Base-by-base conservation (phyloP, 92 coral and sea anemone genomes). In the Porites evermanni region DNA sequence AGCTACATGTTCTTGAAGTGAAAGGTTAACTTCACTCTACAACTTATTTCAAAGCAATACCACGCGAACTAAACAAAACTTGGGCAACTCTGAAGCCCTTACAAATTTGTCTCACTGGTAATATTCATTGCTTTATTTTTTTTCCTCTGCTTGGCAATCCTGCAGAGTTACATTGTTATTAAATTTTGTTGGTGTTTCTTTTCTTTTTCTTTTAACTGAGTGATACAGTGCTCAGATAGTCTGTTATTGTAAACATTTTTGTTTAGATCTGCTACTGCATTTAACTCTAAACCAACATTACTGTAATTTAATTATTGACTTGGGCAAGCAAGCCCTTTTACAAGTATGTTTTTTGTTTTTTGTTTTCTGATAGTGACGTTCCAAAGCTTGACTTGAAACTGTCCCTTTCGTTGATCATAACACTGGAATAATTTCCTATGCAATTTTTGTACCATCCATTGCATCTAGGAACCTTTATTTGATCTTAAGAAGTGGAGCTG, bases 401-500 rank as follows among this genome's bases (percentile, higher is more conserved):
- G 8, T 16, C 16, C 80, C 16, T 9, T 9, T 26, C 0, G 69
- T 12, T 19, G 13, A 13, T 52, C 19, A 32, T 20, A 24, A 21
- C 21, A 53, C 72, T 11, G 17, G 16, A 12, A n/a, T 16, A 19
- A 6, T 83, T 50, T 81, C n/a, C 7, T 8, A 19, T 32, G 12
- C 52, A 50, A 21, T 21, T 59, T 2, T 38, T 38, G 26, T 44
- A 8, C 76, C 65, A 21, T 20, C 17, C 7, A 56, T 20, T 24
- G 2, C 9, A 21, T 21, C 10, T 16, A 29, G 9, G 11, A 44
- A 52, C 26, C 50, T 67, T 80, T 84, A 91, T 75, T 81, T 24
- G 72, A 92, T 84, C 52, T 85, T 88, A 26, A 91, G 79, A 6
- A 88, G 6, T 8, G 94, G 94, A 1, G 90, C 92, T 59, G 94